A percentile compares a stretch with the other conserved stretches of the same genome.
phyloP scores from a whole-genome alignment of 2,113 vertebrate species.

The Amazona vittata region DNA sequence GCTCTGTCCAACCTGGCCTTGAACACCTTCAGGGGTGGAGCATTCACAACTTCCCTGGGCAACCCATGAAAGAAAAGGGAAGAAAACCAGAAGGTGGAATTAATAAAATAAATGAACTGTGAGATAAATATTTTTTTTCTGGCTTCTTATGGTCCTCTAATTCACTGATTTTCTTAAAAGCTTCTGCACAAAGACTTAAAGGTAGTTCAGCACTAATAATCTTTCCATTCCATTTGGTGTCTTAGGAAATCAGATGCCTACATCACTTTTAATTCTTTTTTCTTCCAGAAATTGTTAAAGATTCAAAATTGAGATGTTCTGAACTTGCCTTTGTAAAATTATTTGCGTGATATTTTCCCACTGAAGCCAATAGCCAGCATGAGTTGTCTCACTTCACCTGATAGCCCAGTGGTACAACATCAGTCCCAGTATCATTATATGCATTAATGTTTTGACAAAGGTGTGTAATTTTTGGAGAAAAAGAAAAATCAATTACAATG shows the following conservation, averaged over 20 bases:
- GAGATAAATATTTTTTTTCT: background rate
- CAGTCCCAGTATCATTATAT: background rate
- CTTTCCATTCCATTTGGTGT: background rate
- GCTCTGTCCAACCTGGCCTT: no score
- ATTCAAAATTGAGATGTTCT: background rate
- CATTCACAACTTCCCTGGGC: no score
- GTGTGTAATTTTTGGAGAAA: background rate
- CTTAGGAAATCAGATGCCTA: background rate
- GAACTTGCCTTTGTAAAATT: background rate
- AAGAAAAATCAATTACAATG: background rate
- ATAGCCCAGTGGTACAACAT: background rate
- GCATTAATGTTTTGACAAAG: background rate
- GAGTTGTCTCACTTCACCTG: background rate
- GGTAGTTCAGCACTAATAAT: background rate
- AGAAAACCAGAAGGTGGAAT: background rate
- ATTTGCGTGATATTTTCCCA: background rate
- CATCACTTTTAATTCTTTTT: background rate
- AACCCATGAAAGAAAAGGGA: background rate
- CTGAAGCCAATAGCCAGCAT: background rate
- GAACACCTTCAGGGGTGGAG: no score
- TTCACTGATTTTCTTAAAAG: background rate
- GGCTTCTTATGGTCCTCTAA: background rate
- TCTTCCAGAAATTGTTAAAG: background rate
- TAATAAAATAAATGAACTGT: background rate
- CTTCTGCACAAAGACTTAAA: background rate